phyloP scores from a whole-genome alignment of 2,113 vertebrate species.

The Passer montanus region DNA sequence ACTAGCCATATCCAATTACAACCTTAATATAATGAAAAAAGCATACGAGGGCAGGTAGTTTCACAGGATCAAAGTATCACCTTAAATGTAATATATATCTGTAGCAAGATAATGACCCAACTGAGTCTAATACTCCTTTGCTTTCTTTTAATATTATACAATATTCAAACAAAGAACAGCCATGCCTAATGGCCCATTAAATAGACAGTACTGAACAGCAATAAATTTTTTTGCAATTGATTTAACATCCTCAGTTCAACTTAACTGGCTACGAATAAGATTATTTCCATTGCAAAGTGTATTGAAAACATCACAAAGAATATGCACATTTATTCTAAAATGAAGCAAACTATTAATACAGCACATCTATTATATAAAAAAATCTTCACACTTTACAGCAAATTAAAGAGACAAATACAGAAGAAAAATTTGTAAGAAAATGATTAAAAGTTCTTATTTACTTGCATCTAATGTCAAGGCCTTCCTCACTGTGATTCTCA shows the following conservation, averaged over 20 bases:
- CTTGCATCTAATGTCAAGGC: background rate
- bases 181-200: constrained; percentile 74
- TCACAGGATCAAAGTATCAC: background rate
- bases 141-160: constrained; percentile 54
- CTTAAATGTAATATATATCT: background rate
- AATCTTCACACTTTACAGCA: background rate
- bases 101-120: background rate
- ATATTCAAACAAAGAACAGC: constrained; percentile 64
- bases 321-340: background rate
- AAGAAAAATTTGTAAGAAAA: background rate
- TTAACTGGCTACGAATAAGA: constrained; percentile 66
- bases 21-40: background rate
- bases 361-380: background rate
- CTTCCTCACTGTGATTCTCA: background rate
- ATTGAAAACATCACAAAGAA: background rate
- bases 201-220: constrained; percentile 71
- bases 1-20: background rate
- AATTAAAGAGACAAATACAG: background rate
- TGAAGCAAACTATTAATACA: background rate
- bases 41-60: background rate
- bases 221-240: constrained; percentile 70
- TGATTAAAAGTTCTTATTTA: background rate
- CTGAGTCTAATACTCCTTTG: constrained; percentile 17
- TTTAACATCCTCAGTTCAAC: constrained; percentile 68
- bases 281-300: constrained; percentile 1